These are phyloP conservation scores for Dasypogon diadema DNA, from an alignment of 2,888 invertebrate species.

Conservation along the genomic window DNA sequence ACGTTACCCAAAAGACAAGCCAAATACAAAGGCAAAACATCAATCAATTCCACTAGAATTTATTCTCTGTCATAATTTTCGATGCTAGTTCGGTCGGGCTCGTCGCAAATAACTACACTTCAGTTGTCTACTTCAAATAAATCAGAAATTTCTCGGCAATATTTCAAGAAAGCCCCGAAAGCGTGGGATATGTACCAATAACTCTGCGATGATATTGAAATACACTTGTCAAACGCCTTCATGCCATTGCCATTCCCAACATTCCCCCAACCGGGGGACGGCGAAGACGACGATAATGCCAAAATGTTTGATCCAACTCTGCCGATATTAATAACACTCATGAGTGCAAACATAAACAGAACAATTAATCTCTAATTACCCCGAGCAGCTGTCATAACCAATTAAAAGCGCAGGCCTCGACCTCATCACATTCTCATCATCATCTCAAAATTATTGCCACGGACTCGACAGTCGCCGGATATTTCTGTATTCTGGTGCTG, in stretches of 20 bases:
- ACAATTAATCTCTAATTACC: slow-evolving; percentile 68
- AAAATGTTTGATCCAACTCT: neutral
- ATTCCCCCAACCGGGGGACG: neutral
- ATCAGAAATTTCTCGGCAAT: neutral
- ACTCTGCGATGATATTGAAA: slow-evolving; percentile 4
- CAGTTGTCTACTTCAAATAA: neutral
- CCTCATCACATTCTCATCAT: slow-evolving; percentile 44
- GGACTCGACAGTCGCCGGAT: slow-evolving; percentile 18
- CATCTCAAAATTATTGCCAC: slow-evolving; percentile 6
- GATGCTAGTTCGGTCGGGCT: neutral
- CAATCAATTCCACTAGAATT: neutral
- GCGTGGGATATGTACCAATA: slow-evolving; percentile 1
- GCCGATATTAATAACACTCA: slow-evolving; percentile 36
- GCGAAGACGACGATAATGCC: no score
- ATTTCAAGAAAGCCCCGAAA: neutral
- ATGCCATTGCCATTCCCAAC: neutral
- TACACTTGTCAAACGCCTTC: neutral
- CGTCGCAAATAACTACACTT: neutral
- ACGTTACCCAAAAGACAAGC: neutral
- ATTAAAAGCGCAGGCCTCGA: slow-evolving; percentile 61
- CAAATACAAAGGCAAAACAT: neutral
- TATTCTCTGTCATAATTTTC: neutral
- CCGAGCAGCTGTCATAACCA: slow-evolving; percentile 66
- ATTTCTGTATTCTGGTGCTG: slow-evolving; percentile 23
- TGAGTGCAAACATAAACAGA: slow-evolving; percentile 60